These are phyloP conservation scores for Pachliopta kotzebuea DNA, from an alignment of 2,888 invertebrate species.

Conservation along the genomic window DNA sequence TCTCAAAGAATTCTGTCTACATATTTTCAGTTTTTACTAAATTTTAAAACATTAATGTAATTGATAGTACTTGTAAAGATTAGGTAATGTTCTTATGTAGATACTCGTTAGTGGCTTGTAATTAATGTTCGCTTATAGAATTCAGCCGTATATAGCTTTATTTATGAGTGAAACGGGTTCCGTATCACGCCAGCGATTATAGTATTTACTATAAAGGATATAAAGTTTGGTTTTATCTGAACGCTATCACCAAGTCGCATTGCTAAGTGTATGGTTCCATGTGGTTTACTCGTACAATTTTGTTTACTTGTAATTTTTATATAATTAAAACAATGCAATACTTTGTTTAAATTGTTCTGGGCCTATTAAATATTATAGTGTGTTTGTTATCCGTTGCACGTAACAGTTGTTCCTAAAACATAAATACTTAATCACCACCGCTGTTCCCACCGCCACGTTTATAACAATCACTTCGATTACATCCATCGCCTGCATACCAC, in stretches of 20 bases:
- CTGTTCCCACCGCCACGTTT: too few relatives aligned
- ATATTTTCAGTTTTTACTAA: neutral
- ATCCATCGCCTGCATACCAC: too few relatives aligned
- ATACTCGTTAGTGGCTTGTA: constrained; percentile 17
- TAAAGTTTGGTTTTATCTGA: neutral
- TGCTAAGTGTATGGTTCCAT: neutral
- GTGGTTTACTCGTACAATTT: neutral
- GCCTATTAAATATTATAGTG: too few relatives aligned
- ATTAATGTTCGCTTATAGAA: constrained; percentile 23
- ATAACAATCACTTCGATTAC: too few relatives aligned
- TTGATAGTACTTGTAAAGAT: constrained; percentile 10
- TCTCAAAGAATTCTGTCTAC: too few relatives aligned
- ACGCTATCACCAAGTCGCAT: neutral
- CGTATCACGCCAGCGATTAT: neutral
- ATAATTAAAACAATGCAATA: too few relatives aligned
- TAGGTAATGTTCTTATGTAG: constrained; percentile 13
- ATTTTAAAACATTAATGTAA: neutral
- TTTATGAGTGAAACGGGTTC: constrained; percentile 3
- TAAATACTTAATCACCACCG: too few relatives aligned
- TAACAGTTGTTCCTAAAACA: too few relatives aligned
- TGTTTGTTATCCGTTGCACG: too few relatives aligned
- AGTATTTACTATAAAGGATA: constrained; percentile 4
- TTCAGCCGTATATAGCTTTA: constrained; percentile 19
- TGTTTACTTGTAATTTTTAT: too few relatives aligned
- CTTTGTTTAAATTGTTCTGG: too few relatives aligned